phyloP scores from a whole-genome alignment of 1,140 invertebrate genomes.

The Papilio dardanus region DNA sequence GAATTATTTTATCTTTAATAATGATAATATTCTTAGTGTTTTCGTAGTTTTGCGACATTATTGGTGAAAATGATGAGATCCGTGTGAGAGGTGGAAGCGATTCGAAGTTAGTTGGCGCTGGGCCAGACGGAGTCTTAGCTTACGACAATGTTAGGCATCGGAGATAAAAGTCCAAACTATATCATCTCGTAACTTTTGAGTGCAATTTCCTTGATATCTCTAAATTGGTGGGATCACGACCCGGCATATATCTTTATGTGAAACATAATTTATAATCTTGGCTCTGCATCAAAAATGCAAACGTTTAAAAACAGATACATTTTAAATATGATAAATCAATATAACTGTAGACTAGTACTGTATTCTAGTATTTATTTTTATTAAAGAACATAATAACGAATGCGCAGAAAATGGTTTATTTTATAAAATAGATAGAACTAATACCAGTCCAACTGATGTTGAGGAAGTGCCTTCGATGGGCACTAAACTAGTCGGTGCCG shows the following conservation, averaged over 20 bases:
- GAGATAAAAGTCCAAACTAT: conserved; percentile 61
- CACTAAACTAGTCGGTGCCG: too few relatives aligned
- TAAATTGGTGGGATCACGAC: conserved; percentile 31
- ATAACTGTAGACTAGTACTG: background rate
- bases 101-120: conserved; percentile 67
- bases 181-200: conserved; percentile 57
- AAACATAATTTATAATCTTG: conserved; percentile 29
- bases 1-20: conserved; percentile 22
- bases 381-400: too few relatives aligned
- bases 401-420: too few relatives aligned
- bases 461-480: too few relatives aligned
- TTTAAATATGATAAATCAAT: conserved; percentile 18
- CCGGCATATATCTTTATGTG: conserved; percentile 21
- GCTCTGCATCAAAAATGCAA: conserved; percentile 20
- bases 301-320: conserved; percentile 6
- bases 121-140: conserved; percentile 65
- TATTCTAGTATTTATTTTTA: too few relatives aligned
- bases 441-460: too few relatives aligned
- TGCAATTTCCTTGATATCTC: conserved; percentile 41
- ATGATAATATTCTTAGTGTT: conserved; percentile 12
- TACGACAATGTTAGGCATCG: conserved; percentile 62
- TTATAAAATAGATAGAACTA: too few relatives aligned
- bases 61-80: conserved; percentile 50
- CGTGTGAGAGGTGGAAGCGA: conserved; percentile 53
- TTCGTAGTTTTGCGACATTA: conserved; percentile 42